Base-by-base conservation (phyloP, 2,888 invertebrate species). In the Hylaea fasciaria region DNA sequence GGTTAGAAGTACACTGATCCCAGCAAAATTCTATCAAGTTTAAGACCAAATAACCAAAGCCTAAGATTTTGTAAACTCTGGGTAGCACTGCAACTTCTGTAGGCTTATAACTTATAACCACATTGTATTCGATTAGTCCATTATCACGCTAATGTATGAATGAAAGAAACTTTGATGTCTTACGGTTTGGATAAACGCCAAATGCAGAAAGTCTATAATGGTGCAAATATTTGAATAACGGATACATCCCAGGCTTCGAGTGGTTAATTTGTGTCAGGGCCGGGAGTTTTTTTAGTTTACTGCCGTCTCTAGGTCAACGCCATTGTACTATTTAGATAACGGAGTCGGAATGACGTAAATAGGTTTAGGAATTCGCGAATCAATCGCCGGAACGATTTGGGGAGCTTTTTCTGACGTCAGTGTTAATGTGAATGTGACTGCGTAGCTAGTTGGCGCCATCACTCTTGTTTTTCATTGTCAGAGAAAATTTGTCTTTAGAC, bases 221-320 rank as follows among this genome's bases (percentile, higher is more conserved):
- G 69, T 73, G 75, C 73, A 79, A 78, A 82, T 75, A 81, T 78
- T 76, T 75, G 63, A 48, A 71, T 62, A 57, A 69, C 71, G 71
- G 68, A 78, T 80, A 75, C 54, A 54, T 51, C 74, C 74, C 72
- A 71, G 74, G 73, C 69, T 78, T 77, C 69, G 64, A 70, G 70
- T 77, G 69, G 63, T 69, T 62, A 72, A 85, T 82, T 76, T 82
- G 66, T 87, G 89, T 86, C 89, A 89, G 63, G 89, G 89, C 70
- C 85, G 70, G 56, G 73, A 64, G 62, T 72, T 73, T 76, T 81
- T 78, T 65, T 76, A 76, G 78, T 83, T 83, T 82, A 85, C 76
- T 80, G 77, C 80, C 77, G 80, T 79, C 74, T 84, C 77, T 80
- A 82, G 82, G 81, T 68, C 78, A 70, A 65, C 64, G 75, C 72